Base-by-base conservation (phyloP, 2,113 vertebrate species). In the Chiloscyllium plagiosum region DNA sequence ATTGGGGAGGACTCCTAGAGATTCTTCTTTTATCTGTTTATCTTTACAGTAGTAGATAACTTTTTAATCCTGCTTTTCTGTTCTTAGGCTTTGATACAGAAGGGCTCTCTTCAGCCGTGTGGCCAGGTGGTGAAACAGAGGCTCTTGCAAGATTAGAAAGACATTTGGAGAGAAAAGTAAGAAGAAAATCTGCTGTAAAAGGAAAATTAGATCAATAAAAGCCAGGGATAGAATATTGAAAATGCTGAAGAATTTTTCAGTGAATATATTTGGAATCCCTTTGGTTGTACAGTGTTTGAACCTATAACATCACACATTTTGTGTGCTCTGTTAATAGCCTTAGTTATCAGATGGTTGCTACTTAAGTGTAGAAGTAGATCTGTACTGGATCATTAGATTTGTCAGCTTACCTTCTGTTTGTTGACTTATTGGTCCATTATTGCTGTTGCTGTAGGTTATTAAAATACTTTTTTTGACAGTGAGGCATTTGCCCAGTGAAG, bases 71-170 rank as follows among this genome's bases (percentile, higher is more conserved):
- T 68, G 78, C 78, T 26, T 89, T 89, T 89, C 86, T 56, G 33
- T 96, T 56, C 97, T 76, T 96, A 99, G 99, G 99, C 96, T 99
- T 99, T 97, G 98, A 99, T 96, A 99, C 98, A 0, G 98, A 99
- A 92, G 98, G 98, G 29, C 97, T 99, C 95, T 96, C 97, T 96
- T 98, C 98, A 96, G 98, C 99, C 26, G 98, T 99, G 0, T 99
- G 99, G 99, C 98, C 98, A 20, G 99, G 99, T 13, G 99, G 99
- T 97, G 99, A 99, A 97, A 98, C 98, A 0, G 99, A 99, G 97
- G 99, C 98, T 90, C 98, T 99, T 50, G 98, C 98, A 92, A 98
- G 99, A 96, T 52, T 99, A 96, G 98, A 99, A 97, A 98, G 99
- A 68, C 99, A 99, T 96, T 97, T 99, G 96, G 99, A 99, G 97